These are phyloP conservation scores for Oplegnathus fasciatus DNA, from an alignment of 2,113 vertebrate species.

Conservation along the genomic window DNA sequence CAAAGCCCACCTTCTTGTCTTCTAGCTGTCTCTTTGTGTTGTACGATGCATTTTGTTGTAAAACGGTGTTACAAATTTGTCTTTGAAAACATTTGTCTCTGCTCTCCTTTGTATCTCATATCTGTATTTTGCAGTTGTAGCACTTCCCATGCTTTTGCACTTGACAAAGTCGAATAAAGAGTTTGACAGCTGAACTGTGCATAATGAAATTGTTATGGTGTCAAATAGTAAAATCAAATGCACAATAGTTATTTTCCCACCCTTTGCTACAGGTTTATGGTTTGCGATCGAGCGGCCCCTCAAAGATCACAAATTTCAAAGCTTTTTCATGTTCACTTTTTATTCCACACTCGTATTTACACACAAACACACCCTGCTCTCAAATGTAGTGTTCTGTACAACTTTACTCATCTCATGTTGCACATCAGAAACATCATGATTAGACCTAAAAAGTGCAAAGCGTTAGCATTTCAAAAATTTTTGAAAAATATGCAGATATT, in stretches of 20 bases:
- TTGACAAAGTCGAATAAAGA: conserved; percentile 89
- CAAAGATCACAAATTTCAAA: neutral
- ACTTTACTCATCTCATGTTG: conserved; percentile 9
- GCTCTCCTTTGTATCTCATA: conserved; percentile 42
- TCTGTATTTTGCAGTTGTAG: conserved; percentile 75
- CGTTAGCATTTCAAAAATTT: conserved; percentile 30
- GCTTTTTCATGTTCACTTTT: conserved; percentile 43
- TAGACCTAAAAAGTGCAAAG: conserved; percentile 48
- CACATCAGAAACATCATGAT: conserved; percentile 21
- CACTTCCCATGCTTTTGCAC: conserved; percentile 86
- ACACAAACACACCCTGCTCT: conserved; percentile 47
- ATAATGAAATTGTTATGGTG: conserved; percentile 16
- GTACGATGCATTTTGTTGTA: conserved; percentile 42
- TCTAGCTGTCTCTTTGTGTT: conserved; percentile 13
- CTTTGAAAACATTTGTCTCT: conserved; percentile 26
- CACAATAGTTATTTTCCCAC: neutral
- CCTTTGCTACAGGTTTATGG: neutral
- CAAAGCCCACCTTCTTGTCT: conserved; percentile 58
- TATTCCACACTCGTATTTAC: conserved; percentile 55
- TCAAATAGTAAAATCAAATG: neutral
- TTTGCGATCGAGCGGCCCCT: neutral
- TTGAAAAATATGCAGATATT: conserved; percentile 31
- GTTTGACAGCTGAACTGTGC: conserved; percentile 81
- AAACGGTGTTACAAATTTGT: conserved; percentile 36
- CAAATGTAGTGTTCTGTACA: conserved; percentile 43